Base-by-base conservation (phyloP, 2,888 invertebrate genomes). In the Drosophila anceps region DNA sequence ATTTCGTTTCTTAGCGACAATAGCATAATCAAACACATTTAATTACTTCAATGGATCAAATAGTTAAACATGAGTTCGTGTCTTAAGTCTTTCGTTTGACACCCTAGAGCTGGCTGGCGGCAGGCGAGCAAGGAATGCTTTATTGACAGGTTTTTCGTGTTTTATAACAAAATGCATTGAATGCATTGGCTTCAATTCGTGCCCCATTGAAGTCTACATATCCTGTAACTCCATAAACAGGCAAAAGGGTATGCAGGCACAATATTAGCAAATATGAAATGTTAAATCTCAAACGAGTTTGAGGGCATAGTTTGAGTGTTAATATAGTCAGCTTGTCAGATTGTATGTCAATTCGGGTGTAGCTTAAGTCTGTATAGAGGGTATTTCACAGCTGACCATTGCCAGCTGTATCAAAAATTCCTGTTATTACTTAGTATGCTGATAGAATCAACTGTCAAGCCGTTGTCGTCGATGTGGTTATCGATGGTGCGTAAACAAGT, bases 401-500 rank as follows among this genome's bases (percentile, higher is more conserved):
- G 12, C 10, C 15, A 1, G 8, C 12, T 20, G 7, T 35, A 39
- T 29, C n/a, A 13, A 33, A 58, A 18, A 33, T 44, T 44, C 54
- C 59, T 10, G 48, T 41, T 43, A 18, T 62, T 54, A 61, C 24
- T 58, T 66, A 73, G 63, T 69, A 57, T 65, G 64, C 46, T 43
- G 70, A 74, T 68, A 74, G 70, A 75, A 66, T 51, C 41, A 33
- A 41, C 35, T 37, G 58, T 57, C 43, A 33, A 35, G 24, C 69
- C 31, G 54, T 70, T 51, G 74, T 57, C 58, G 67, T 54, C 33
- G 50, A 67, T 15, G 63, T 39, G 41, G 48, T 58, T 54, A 73
- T 79, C 44, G 74, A 62, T 57, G 57, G 55, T 70, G 79, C 79
- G 66, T 75, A 90, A 91, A 92, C 92, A 71, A 88, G 92, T 92